Evolutionary conservation across 2,113 vertebrate species (phyloP).

Genomic region (Erythrocebus patas): DNA sequence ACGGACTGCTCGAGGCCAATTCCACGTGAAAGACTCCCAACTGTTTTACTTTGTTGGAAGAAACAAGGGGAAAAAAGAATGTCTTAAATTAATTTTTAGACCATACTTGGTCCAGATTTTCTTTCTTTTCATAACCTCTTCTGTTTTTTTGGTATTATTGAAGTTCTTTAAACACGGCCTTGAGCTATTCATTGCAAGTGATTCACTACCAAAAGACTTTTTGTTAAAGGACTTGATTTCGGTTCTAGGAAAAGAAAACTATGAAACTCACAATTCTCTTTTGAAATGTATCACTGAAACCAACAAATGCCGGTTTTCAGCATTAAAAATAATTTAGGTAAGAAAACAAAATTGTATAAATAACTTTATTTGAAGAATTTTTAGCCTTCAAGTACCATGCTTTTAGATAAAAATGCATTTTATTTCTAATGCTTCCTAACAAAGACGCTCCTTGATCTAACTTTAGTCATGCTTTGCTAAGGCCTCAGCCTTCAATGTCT

Average conservation of each 20-base stretch:
- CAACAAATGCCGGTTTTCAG: constrained; percentile 2
- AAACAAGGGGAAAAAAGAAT: constrained; percentile 60
- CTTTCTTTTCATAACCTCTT: constrained; percentile 54
- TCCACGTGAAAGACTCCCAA: constrained; percentile 59
- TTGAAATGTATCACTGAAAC: background rate
- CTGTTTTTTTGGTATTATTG: constrained; percentile 50
- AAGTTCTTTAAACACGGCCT: constrained; percentile 55
- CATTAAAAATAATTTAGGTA: background rate
- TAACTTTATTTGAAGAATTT: background rate
- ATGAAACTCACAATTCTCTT: constrained; percentile 17
- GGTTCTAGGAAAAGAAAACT: constrained; percentile 34
- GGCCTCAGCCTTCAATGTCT: background rate
- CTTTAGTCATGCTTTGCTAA: background rate
- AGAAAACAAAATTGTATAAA: background rate
- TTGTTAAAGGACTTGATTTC: constrained; percentile 44
- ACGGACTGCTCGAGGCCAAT: constrained; percentile 52
- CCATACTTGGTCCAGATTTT: constrained; percentile 60
- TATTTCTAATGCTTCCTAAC: background rate
- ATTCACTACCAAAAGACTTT: constrained; percentile 47
- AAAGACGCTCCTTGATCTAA: background rate
- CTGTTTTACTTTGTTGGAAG: constrained; percentile 65
- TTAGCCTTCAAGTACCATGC: background rate
- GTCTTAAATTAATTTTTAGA: constrained; percentile 69
- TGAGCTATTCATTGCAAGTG: constrained; percentile 41
- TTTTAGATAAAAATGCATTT: constrained; percentile 8